These are phyloP conservation scores for Caenorhabditis sp. DNA, from an alignment of 2,888 invertebrate genomes.

Conservation along the genomic window DNA sequence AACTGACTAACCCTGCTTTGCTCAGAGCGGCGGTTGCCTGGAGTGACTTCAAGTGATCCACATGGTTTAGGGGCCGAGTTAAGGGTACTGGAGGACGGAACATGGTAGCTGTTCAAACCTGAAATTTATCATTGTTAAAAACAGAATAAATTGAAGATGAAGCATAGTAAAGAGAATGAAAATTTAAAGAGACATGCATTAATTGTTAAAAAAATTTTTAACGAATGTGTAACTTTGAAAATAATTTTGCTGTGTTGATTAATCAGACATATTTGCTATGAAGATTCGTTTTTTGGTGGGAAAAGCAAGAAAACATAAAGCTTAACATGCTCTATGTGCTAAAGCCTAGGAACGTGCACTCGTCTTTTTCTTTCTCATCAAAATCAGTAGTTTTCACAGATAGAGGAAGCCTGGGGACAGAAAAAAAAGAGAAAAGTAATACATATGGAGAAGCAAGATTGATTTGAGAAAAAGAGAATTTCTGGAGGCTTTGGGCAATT, in stretches of 20 bases:
- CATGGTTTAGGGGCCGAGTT: conserved; percentile 13
- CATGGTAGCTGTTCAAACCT: conserved; percentile 2
- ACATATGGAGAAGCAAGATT: background rate
- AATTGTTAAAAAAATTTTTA: too few species aligned
- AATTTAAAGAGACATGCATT: too few species aligned
- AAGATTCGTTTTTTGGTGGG: too few species aligned
- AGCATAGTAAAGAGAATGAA: too few species aligned
- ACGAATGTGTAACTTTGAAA: too few species aligned
- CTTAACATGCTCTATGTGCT: background rate
- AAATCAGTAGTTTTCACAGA: background rate
- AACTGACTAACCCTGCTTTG: conserved; percentile 44
- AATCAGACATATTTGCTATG: too few species aligned
- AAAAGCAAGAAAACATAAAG: background rate
- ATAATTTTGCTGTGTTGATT: too few species aligned
- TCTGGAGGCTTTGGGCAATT: conserved; percentile 24
- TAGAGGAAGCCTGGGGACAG: background rate
- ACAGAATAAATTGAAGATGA: background rate
- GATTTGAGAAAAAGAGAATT: conserved; percentile 16
- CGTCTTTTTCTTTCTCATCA: background rate
- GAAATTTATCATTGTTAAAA: background rate
- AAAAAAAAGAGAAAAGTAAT: conserved; percentile 6
- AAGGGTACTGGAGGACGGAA: conserved; percentile 10
- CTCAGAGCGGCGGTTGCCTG: conserved; percentile 24
- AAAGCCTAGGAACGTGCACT: conserved; percentile 1
- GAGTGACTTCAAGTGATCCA: conserved; percentile 40